A percentile compares a stretch with the other conserved stretches of the same genome.
Evolutionary conservation across 2,888 invertebrate species (phyloP).

Genomic region (Halictus ligatus): DNA sequence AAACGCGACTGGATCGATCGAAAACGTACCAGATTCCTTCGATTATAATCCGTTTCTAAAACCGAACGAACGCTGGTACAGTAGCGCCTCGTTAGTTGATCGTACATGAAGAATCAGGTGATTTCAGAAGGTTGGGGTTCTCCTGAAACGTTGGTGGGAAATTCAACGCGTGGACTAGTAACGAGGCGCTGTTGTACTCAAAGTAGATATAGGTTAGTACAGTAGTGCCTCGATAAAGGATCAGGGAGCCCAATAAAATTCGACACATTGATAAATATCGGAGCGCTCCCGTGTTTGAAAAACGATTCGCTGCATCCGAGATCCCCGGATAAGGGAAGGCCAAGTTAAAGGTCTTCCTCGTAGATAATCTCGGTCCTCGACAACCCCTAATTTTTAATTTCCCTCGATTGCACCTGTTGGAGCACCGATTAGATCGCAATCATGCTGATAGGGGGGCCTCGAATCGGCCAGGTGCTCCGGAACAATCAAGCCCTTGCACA

Average conservation of each 20-base stretch:
- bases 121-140: no score
- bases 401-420: background rate
- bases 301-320: background rate
- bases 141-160: no score
- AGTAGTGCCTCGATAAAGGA: no score
- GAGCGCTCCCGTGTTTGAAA: background rate
- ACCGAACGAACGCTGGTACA: background rate
- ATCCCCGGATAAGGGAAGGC: background rate
- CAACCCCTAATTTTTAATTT: background rate
- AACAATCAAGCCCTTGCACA: background rate
- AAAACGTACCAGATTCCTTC: background rate
- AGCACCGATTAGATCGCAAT: slow-evolving; percentile 2
- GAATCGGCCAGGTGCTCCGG: background rate
- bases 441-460: background rate
- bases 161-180: no score
- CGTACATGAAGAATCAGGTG: background rate
- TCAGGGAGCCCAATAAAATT: no score
- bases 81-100: background rate
- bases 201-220: no score
- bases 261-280: background rate
- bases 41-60: no score
- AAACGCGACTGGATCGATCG: background rate
- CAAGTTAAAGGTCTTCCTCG: background rate
- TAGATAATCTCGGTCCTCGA: slow-evolving; percentile 2
- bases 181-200: no score